Percentiles rank a stretch among this genome's conserved stretches.
Evolutionary conservation across 2,888 invertebrate genomes (phyloP).

Genomic region (Leptopilina drosophilae): DNA sequence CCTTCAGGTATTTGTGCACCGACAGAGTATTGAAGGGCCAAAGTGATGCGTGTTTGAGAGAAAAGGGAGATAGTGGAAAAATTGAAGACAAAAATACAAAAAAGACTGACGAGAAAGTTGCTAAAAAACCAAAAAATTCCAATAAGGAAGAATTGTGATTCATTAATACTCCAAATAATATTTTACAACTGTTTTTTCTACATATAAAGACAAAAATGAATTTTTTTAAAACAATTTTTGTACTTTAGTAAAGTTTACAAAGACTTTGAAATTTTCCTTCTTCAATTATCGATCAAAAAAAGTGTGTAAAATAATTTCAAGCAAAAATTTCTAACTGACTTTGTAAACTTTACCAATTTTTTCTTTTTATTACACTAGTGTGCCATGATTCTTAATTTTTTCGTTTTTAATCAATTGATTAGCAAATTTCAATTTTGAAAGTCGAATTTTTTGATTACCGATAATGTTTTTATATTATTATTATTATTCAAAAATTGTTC

Average conservation of each 20-base stretch:
- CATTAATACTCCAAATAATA: neutral
- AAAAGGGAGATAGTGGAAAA: constrained; percentile 74
- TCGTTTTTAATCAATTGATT: constrained; percentile 44
- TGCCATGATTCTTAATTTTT: constrained; percentile 49
- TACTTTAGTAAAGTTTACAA: too few relatives aligned
- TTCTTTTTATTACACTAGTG: neutral
- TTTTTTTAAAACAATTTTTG: constrained; percentile 23
- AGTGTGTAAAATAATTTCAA: too few relatives aligned
- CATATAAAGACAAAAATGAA: constrained; percentile 11
- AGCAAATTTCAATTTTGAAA: neutral
- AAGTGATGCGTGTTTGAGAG: constrained; percentile 84
- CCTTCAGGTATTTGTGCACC: constrained; percentile 85
- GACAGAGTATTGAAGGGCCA: constrained; percentile 84
- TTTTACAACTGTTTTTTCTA: neutral
- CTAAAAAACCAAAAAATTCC: constrained; percentile 42
- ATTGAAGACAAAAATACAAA: constrained; percentile 66
- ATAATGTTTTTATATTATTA: neutral
- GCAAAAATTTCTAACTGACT: too few relatives aligned
- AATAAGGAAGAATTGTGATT: constrained; percentile 60
- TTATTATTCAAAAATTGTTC: too few relatives aligned
- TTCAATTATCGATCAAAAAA: too few relatives aligned
- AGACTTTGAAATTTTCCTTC: too few relatives aligned
- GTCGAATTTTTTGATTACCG: neutral
- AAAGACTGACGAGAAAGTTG: constrained; percentile 39
- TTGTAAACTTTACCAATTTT: too few relatives aligned